Evolutionary conservation across 2,797 vertebrate genomes (phyloP), one percentile per base, ranked within the genome.

Genomic region (Sebastes trivittatus): DNA sequence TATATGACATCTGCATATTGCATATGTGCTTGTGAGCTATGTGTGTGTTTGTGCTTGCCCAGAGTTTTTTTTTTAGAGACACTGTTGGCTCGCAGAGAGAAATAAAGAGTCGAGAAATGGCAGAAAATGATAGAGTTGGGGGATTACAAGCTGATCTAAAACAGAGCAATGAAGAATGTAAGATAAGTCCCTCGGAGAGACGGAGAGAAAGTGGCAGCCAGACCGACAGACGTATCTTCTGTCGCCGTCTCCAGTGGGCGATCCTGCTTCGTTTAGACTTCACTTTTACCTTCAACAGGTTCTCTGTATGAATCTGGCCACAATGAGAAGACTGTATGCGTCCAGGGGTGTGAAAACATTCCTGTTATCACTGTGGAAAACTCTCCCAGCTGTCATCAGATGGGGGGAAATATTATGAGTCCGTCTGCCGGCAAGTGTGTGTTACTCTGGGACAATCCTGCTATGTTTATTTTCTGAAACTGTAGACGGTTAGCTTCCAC

Each of bases 401-500:
- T 87, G 81, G 91, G 82, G 82, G 83, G 92, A 89, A 91, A 93
- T 95, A 94, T 95, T 93, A 83, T 93, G 91, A 91, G 85, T 93
- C 89, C 79, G 94, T 94, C 94, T 95, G 90, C 89, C 67, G 84
- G 88, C 87, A 86, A 89, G 88, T 87, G 89, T 94, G 87, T 82
- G 75, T 93, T 94, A 93, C 90, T 90, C 89, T 86, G 88, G 91
- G 92, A 95, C 92, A 91, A 89, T 95, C 89, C 83, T 78, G 77
- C 85, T 79, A 84, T 94, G 94, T 95, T 95, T 95, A 94, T 95
- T 95, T 95, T 95, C 75, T 92, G 94, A 93, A 94, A 94, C 87
- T 60, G 91, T 91, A 93, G 94, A 94, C 78, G 72, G 90, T 89
- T 78, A 89, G 90, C 93, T 93, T 92, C 90, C 92, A 91, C 92